phyloP scores from a whole-genome alignment of 2,888 invertebrate genomes.

The Luperina nickerlii region DNA sequence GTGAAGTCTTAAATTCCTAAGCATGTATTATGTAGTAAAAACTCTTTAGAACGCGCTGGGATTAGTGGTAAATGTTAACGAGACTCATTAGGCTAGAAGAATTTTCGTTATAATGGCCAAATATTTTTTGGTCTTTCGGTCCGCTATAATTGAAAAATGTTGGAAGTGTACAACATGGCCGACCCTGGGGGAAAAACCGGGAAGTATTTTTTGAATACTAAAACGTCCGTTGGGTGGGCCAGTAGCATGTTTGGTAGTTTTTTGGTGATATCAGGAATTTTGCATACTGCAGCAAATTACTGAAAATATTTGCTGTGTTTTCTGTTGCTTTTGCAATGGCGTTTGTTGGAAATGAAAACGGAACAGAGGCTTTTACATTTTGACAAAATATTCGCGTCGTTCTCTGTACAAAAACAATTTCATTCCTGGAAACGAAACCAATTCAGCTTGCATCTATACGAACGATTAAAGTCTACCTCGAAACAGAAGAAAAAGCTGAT shows the following conservation, averaged over 20 bases:
- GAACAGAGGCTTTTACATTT: neutral
- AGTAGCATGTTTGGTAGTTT: conserved; percentile 1
- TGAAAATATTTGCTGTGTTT: neutral
- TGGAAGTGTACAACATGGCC: conserved; percentile 35
- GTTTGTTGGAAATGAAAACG: neutral
- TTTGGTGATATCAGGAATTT: neutral
- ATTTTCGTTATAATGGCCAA: conserved; percentile 53
- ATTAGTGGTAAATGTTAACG: conserved; percentile 73
- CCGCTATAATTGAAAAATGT: conserved; percentile 63
- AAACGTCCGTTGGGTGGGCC: conserved; percentile 26
- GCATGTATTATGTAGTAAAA: conserved; percentile 54
- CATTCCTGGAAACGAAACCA: neutral
- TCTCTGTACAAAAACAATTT: no score
- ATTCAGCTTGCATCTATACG: neutral
- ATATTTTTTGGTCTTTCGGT: conserved; percentile 57
- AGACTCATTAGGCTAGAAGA: conserved; percentile 73
- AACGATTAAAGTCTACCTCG: neutral
- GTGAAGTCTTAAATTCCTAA: conserved; percentile 49
- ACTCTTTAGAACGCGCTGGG: conserved; percentile 67
- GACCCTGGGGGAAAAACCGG: conserved; percentile 15
- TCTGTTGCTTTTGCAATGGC: neutral
- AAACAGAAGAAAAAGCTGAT: neutral
- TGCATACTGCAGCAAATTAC: neutral
- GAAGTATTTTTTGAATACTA: conserved; percentile 49
- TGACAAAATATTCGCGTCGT: neutral